These are phyloP conservation scores for Drosophila orena DNA, from an alignment of 1,140 invertebrate species.

Conservation along the genomic window DNA sequence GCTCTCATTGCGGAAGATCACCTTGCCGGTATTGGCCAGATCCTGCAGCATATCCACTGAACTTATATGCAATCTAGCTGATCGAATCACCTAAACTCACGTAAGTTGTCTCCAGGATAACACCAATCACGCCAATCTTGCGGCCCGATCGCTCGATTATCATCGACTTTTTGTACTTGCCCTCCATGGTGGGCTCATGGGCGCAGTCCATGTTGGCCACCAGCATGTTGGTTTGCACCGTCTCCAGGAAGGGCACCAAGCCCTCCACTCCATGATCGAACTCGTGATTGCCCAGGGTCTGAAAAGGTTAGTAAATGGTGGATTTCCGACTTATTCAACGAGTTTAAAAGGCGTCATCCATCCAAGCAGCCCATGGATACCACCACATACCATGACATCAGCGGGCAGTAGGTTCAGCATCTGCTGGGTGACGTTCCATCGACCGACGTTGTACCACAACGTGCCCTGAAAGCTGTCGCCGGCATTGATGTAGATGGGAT, in stretches of 20 bases:
- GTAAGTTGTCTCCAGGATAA: slow-evolving; percentile 89
- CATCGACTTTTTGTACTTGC: slow-evolving; percentile 87
- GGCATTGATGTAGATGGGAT: slow-evolving; percentile 91
- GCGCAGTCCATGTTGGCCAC: slow-evolving; percentile 91
- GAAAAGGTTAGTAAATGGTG: not conserved
- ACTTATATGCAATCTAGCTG: not conserved
- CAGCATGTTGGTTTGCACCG: slow-evolving; percentile 88
- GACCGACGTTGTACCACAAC: slow-evolving; percentile 92
- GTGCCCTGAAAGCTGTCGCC: slow-evolving; percentile 95
- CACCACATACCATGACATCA: slow-evolving; percentile 89
- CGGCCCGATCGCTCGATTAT: slow-evolving; percentile 87
- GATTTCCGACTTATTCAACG: no score
- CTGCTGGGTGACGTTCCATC: slow-evolving; percentile 90
- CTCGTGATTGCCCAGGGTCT: slow-evolving; percentile 96
- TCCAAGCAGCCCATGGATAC: no score
- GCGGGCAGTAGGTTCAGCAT: slow-evolving; percentile 92
- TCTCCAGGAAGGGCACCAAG: slow-evolving; percentile 90
- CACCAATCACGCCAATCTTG: slow-evolving; percentile 93
- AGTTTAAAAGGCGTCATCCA: no score
- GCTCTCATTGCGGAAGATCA: slow-evolving; percentile 89
- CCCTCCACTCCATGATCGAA: slow-evolving; percentile 93
- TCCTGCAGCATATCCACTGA: slow-evolving; percentile 79
- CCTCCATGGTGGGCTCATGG: slow-evolving; percentile 89
- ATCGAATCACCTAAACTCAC: slow-evolving; percentile 85
- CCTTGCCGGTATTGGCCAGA: slow-evolving; percentile 87